These are phyloP conservation scores for Contarinia nasturtii DNA, from an alignment of 1,140 invertebrate genomes.

Conservation along the genomic window DNA sequence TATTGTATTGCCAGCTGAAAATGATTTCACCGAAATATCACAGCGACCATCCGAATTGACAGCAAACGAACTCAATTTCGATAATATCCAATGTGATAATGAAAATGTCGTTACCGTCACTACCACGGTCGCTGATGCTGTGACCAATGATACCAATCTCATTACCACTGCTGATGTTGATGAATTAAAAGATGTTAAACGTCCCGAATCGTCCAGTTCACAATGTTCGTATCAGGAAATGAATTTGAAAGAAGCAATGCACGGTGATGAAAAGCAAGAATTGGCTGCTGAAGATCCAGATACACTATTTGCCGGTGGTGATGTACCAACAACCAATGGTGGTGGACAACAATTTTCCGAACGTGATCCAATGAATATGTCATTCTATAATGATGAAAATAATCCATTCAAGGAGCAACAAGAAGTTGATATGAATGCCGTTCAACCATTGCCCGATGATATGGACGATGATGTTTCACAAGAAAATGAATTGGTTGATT, in stretches of 20 bases:
- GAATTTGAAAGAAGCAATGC: conserved; percentile 4
- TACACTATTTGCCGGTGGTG: not conserved
- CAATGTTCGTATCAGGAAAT: conserved; percentile 3
- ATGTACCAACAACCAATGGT: not conserved
- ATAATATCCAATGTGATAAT: not conserved
- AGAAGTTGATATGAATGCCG: conserved; percentile 2
- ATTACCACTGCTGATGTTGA: no score
- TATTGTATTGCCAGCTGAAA: conserved; percentile 1
- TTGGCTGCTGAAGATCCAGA: not conserved
- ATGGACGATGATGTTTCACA: not conserved
- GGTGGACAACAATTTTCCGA: not conserved
- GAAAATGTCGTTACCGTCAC: no score
- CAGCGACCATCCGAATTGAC: not conserved
- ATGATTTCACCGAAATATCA: conserved; percentile 2
- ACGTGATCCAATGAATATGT: not conserved
- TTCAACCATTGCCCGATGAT: not conserved
- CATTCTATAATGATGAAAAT: conserved; percentile 2
- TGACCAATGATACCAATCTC: not conserved
- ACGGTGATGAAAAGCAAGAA: conserved; percentile 4
- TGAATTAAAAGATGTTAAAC: not conserved
- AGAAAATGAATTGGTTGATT: not conserved
- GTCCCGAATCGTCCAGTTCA: not conserved
- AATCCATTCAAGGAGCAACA: not conserved
- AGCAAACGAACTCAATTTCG: not conserved
- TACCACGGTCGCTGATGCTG: not conserved